Base-by-base conservation (phyloP, 2,113 vertebrate genomes). In the Oryzias celebensis region DNA sequence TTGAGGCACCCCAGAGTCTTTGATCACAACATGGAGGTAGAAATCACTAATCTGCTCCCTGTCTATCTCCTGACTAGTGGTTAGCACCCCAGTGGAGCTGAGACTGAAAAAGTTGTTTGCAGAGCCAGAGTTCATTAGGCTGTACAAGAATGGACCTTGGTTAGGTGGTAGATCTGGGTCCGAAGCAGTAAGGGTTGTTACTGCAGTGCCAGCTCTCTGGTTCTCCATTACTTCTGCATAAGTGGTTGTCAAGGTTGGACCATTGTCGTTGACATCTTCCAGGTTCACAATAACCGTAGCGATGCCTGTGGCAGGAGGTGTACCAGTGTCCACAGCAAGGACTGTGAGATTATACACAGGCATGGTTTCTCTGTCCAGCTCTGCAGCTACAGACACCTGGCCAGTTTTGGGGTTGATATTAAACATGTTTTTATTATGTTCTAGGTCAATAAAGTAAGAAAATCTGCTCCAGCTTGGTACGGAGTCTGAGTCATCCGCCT, bases 401-500 rank as follows among this genome's bases (percentile, higher is more conserved):
- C 97, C 97, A 0, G 95, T 96, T 83, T 97, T 95, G 0, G 97
- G 92, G 56, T 98, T 94, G 76, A 99, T 94, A 15, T 93, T 94
- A 72, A 99, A 99, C 63, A 95, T 91, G 3, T 88, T 91, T 14
- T 93, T 93, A 75, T 94, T 83, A 1, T 94, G 93, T 48, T 94
- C 93, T 16, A 92, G 84, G 23, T 93, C 92, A 1, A 98, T 93
- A 61, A 93, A 93, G 80, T 98, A 98, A 4, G 95, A 97, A 74
- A 99, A 98, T 53, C 96, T 90, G 90, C 95, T 98, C 97, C 97
- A 98, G 86, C 95, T 97, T 17, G 96, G 96, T 52, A 98, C 94
- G 6, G 96, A 99, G 68, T 99, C 97, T 0, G 96, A 96, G 82
- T 99, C 97, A 53, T 95, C 94, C 26, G 97, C 97, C 65, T 94